Evolutionary conservation across 2,797 vertebrate species (phyloP).

Genomic region (Falco biarmicus): DNA sequence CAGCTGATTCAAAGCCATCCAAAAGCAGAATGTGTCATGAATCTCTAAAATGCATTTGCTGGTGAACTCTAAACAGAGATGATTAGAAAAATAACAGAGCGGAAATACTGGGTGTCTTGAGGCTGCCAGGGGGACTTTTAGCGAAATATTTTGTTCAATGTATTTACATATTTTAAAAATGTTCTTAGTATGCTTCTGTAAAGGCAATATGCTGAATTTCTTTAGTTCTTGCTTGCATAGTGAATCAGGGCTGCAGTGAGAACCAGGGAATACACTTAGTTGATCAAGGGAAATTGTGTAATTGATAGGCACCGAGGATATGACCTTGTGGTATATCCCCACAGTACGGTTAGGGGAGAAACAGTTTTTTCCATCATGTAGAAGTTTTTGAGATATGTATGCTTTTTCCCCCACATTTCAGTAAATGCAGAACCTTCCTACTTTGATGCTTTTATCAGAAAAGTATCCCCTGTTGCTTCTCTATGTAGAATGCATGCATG

Average conservation of each 20-base stretch:
- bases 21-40: constrained; percentile 68
- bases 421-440: constrained; percentile 6
- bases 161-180: constrained; percentile 59
- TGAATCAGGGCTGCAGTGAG: constrained; percentile 6
- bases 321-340: constrained; percentile 63
- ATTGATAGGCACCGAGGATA: constrained; percentile 55
- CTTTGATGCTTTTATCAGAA: constrained; percentile 61
- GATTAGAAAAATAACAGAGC: constrained; percentile 52
- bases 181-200: background rate
- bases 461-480: constrained; percentile 52
- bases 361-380: background rate
- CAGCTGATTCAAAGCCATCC: constrained; percentile 68
- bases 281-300: constrained; percentile 66
- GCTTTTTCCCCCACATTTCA: background rate
- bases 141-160: constrained; percentile 30
- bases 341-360: constrained; percentile 10
- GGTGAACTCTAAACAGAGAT: constrained; percentile 56
- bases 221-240: background rate
- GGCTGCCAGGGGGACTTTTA: constrained; percentile 61
- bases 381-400: background rate
- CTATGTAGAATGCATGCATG: constrained; percentile 8
- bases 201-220: background rate
- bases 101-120: constrained; percentile 56
- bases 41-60: constrained; percentile 64
- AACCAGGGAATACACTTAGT: constrained; percentile 13